Percentiles rank a stretch among this genome's conserved stretches.
phyloP scores from a whole-genome alignment of 53 echinoderm and acorn worm species.

The Mesocentrotus franciscanus region DNA sequence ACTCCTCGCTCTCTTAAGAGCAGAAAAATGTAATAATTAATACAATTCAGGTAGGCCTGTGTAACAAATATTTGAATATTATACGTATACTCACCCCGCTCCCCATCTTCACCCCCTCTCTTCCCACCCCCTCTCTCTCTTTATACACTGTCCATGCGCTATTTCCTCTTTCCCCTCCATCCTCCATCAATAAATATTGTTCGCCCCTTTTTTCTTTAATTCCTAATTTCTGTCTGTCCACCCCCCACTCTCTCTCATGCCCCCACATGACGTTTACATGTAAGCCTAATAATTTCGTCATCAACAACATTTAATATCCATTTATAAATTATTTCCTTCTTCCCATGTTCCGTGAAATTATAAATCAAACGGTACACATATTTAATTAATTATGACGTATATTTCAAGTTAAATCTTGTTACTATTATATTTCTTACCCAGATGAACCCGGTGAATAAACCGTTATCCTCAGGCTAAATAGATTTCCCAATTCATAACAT shows the following conservation, averaged over 20 bases:
- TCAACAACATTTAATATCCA: neutral
- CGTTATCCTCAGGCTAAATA: neutral
- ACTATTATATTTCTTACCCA: neutral
- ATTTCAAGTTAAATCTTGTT: neutral
- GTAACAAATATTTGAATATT: no score
- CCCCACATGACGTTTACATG: neutral
- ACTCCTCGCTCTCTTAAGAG: no score
- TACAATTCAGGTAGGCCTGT: no score
- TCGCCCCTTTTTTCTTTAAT: no score
- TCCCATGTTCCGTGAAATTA: neutral
- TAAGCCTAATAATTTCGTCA: neutral
- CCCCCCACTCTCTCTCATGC: no score
- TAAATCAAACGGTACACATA: neutral
- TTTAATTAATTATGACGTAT: neutral
- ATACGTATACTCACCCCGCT: no score
- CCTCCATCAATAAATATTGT: neutral
- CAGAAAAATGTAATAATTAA: no score
- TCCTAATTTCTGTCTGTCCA: no score
- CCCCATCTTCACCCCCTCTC: neutral
- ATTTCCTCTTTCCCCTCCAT: neutral
- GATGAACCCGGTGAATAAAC: neutral
- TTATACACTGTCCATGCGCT: neutral
- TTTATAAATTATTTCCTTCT: neutral
- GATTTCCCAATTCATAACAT: neutral
- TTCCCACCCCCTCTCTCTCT: neutral